A percentile compares a stretch with the other conserved stretches of the same genome.
These are phyloP conservation scores for Lepidochrysops patricia DNA, from an alignment of 2,888 invertebrate genomes.

Conservation along the genomic window DNA sequence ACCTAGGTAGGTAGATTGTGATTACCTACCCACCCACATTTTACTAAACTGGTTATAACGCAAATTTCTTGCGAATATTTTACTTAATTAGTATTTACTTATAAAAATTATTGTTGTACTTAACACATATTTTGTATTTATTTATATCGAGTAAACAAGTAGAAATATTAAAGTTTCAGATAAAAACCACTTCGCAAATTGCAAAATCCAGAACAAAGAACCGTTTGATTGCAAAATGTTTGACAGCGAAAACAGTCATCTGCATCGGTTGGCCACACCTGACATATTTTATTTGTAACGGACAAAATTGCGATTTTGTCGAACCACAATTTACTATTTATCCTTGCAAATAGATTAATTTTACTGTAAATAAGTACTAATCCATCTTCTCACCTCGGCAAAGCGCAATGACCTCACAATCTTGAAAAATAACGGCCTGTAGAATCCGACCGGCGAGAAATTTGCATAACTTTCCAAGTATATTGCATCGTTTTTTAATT, in stretches of 20 bases:
- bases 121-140: too few relatives aligned
- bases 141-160: background rate
- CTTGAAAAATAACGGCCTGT: constrained; percentile 67
- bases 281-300: constrained; percentile 12
- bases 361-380: constrained; percentile 24
- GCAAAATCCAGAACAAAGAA: constrained; percentile 2
- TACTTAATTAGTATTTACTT: too few relatives aligned
- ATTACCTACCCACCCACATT: background rate
- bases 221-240: background rate
- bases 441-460: constrained; percentile 27
- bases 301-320: constrained; percentile 27
- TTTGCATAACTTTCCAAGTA: constrained; percentile 13
- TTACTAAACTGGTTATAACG: background rate
- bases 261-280: constrained; percentile 7
- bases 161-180: background rate
- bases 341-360: constrained; percentile 35
- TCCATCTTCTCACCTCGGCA: constrained; percentile 25
- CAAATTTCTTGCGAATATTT: background rate
- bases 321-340: constrained; percentile 30
- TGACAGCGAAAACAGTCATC: constrained; percentile 6
- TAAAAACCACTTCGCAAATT: background rate
- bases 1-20: background rate
- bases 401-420: constrained; percentile 64
- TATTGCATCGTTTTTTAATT: background rate
- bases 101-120: too few relatives aligned